Conservation (phyloP, 2,113 vertebrate genomes). For the Dermatemys mawii region DNA sequence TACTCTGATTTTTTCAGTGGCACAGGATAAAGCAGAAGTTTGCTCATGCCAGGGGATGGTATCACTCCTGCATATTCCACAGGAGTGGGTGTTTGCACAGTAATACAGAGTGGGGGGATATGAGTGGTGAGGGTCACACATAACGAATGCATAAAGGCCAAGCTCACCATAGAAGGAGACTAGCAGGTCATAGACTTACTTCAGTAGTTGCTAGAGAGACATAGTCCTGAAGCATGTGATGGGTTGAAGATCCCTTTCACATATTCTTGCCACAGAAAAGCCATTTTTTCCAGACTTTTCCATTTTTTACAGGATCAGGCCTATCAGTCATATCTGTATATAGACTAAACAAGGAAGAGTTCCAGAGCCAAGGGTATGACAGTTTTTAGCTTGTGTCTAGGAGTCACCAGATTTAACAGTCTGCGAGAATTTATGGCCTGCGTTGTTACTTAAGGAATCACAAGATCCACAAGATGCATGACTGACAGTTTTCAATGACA, state of each 20-base stretch:
- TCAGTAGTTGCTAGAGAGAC: not conserved
- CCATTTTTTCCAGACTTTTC: not conserved
- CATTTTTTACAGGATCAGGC: not conserved
- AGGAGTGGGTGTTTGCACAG: not conserved
- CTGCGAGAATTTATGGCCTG: slow-evolving; percentile 54
- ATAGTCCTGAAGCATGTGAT: not conserved
- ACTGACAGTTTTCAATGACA: slow-evolving; percentile 19
- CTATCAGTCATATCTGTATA: slow-evolving; percentile 36
- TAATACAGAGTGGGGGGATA: not conserved
- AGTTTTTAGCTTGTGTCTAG: slow-evolving; percentile 69
- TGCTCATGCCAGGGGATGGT: not conserved
- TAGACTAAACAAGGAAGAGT: slow-evolving; percentile 60
- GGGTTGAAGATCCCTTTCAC: not conserved
- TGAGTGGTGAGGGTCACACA: slow-evolving; percentile 22
- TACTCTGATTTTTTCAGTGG: slow-evolving; percentile 38
- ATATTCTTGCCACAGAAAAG: not conserved
- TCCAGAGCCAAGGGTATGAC: slow-evolving; percentile 55
- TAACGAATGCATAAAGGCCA: slow-evolving; percentile 52
- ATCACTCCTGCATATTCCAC: fast-evolving
- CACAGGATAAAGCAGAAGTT: slow-evolving; percentile 35
- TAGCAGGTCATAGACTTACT: not conserved
- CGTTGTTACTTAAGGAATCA: slow-evolving; percentile 41
- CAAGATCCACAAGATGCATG: not conserved
- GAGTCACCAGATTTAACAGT: not conserved
- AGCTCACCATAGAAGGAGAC: slow-evolving; percentile 39